phyloP scores from a whole-genome alignment of 2,888 invertebrate species.

The Globia sparganii region DNA sequence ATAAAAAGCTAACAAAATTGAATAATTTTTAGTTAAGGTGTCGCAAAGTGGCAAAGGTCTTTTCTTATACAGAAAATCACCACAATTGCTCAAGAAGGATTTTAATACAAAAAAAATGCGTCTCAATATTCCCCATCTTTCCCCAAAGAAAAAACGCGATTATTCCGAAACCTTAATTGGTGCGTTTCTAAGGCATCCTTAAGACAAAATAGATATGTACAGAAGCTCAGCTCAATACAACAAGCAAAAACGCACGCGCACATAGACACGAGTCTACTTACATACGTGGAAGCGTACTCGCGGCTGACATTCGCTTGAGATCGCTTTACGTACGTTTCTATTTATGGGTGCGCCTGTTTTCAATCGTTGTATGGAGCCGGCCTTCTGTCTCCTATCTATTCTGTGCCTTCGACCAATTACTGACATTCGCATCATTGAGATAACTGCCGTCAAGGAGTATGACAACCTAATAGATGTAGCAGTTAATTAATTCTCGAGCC shows the following conservation, averaged over 20 bases:
- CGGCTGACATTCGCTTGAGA: not conserved
- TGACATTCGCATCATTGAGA: constrained; percentile 61
- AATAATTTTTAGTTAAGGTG: not conserved
- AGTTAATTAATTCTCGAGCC: constrained; percentile 65
- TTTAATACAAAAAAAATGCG: not conserved
- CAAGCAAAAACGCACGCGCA: not conserved
- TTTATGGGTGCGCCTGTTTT: not conserved
- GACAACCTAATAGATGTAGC: constrained; percentile 65
- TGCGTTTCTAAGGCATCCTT: not conserved
- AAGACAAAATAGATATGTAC: not conserved
- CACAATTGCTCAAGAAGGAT: not conserved
- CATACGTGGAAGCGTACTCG: not conserved
- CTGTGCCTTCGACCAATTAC: constrained; percentile 57
- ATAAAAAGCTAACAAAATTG: not conserved
- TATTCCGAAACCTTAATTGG: constrained; percentile 23
- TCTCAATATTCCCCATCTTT: too few species aligned
- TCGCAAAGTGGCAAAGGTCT: not conserved
- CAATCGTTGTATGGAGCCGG: not conserved
- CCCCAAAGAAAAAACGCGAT: constrained; percentile 14
- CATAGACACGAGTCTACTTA: not conserved
- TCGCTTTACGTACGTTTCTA: too few species aligned
- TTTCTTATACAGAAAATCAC: too few species aligned
- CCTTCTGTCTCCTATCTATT: constrained; percentile 9
- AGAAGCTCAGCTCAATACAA: not conserved
- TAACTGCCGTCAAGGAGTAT: constrained; percentile 56